These are phyloP conservation scores for Cheilosia vernalis DNA, from an alignment of 2,888 invertebrate species.

Conservation along the genomic window DNA sequence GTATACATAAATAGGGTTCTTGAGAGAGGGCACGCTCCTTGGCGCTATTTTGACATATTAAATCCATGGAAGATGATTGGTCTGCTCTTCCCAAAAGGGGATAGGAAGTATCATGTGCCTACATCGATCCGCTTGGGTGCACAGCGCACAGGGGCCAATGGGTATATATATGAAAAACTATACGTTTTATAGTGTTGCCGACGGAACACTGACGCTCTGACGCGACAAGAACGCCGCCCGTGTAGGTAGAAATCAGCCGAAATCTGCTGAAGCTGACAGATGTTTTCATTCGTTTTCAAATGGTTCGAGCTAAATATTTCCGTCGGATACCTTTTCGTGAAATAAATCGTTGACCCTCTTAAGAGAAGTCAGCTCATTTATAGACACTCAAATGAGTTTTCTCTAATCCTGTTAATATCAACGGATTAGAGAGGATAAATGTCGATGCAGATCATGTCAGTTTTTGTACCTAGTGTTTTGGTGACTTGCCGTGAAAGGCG, in stretches of 20 bases:
- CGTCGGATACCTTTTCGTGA: conserved; percentile 68
- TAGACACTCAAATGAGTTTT: conserved; percentile 69
- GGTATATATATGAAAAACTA: conserved; percentile 30
- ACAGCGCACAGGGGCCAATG: conserved; percentile 48
- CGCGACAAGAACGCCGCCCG: conserved; percentile 27
- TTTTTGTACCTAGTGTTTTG: conserved; percentile 5
- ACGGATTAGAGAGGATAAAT: conserved; percentile 72
- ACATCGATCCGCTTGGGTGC: conserved; percentile 55
- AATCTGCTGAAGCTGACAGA: conserved; percentile 54
- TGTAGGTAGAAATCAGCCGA: conserved; percentile 39
- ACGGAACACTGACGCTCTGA: conserved; percentile 7
- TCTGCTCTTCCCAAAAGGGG: conserved; percentile 46
- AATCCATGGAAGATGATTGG: conserved; percentile 71
- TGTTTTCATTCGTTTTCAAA: conserved; percentile 41
- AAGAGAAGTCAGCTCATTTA: conserved; percentile 65
- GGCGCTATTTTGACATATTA: conserved; percentile 74
- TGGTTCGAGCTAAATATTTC: conserved; percentile 24
- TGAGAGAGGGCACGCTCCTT: conserved; percentile 72
- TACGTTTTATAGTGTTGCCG: conserved; percentile 39
- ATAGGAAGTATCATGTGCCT: conserved; percentile 40
- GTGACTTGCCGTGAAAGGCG: not conserved
- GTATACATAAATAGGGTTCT: conserved; percentile 62
- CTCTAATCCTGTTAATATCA: conserved; percentile 73
- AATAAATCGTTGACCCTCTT: conserved; percentile 70
- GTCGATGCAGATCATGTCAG: conserved; percentile 65